Conservation (phyloP, 2,888 invertebrate species). For the Alentia gelatinosa region DNA sequence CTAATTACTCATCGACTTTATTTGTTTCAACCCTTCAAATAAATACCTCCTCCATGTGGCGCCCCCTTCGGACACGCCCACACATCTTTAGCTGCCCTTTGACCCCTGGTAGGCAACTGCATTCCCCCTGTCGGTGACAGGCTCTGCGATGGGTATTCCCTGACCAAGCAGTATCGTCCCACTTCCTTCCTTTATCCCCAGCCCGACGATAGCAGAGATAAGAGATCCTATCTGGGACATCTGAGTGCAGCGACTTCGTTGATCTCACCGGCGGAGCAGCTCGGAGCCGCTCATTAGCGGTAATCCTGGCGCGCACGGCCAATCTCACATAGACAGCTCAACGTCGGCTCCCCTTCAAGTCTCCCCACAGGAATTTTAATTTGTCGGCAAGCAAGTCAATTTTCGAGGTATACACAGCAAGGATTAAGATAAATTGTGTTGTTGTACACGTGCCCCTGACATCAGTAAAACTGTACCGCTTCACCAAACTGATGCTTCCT, state of each 20-base stretch:
- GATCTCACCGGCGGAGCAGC: not conserved
- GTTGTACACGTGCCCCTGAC: too few species aligned
- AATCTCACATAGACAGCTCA: not conserved
- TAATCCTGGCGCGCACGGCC: not conserved
- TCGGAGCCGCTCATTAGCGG: not conserved
- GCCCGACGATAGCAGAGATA: not conserved
- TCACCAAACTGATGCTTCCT: too few species aligned
- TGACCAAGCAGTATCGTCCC: too few species aligned
- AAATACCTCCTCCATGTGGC: slow-evolving; percentile 2
- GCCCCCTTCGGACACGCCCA: not conserved
- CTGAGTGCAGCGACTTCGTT: not conserved
- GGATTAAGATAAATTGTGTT: too few species aligned
- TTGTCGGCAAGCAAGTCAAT: not conserved
- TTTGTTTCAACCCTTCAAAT: slow-evolving; percentile 43
- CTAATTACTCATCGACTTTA: slow-evolving; percentile 34
- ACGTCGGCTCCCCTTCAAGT: not conserved
- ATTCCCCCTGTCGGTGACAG: too few species aligned
- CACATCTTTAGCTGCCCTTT: not conserved
- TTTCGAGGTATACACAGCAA: too few species aligned
- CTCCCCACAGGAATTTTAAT: not conserved
- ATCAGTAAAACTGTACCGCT: too few species aligned
- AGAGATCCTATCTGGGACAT: not conserved
- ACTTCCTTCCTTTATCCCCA: not conserved
- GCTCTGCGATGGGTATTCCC: too few species aligned
- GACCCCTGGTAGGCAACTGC: not conserved